A percentile compares a stretch with the other conserved stretches of the same genome.
These are phyloP conservation scores for Erpornis zantholeuca DNA, from an alignment of 2,113 vertebrate species.

Conservation along the genomic window DNA sequence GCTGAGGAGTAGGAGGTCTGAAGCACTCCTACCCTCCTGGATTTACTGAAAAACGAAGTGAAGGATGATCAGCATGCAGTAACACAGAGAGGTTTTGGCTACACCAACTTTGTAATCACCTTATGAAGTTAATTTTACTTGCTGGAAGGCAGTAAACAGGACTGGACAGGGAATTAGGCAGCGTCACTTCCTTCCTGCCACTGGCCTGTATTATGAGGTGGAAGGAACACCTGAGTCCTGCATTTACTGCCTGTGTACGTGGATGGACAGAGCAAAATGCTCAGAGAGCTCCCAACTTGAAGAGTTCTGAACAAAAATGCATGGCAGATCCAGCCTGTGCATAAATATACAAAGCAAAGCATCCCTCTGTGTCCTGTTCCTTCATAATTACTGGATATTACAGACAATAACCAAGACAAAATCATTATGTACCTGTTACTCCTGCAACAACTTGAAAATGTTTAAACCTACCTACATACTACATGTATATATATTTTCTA, in stretches of 20 bases:
- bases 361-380: not conserved
- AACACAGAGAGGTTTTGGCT: not conserved
- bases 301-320: not conserved
- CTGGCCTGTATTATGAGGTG: not conserved
- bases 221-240: not conserved
- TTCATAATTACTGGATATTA: not conserved
- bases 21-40: not conserved
- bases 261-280: not conserved
- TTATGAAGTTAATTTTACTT: not conserved
- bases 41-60: not conserved
- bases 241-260: rapidly evolving
- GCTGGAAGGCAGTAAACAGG: not conserved
- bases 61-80: not conserved
- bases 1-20: not conserved
- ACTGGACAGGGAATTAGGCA: not conserved
- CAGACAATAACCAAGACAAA: not conserved
- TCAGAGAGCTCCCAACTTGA: too few relatives aligned
- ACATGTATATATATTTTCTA: not conserved
- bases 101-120: not conserved
- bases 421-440: not conserved
- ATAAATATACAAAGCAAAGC: not conserved
- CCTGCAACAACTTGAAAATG: not conserved
- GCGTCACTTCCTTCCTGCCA: not conserved
- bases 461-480: not conserved
- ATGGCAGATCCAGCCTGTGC: not conserved